Evolutionary conservation across 2,797 vertebrate species (phyloP).

Genomic region (Pseudochirops cupreus): DNA sequence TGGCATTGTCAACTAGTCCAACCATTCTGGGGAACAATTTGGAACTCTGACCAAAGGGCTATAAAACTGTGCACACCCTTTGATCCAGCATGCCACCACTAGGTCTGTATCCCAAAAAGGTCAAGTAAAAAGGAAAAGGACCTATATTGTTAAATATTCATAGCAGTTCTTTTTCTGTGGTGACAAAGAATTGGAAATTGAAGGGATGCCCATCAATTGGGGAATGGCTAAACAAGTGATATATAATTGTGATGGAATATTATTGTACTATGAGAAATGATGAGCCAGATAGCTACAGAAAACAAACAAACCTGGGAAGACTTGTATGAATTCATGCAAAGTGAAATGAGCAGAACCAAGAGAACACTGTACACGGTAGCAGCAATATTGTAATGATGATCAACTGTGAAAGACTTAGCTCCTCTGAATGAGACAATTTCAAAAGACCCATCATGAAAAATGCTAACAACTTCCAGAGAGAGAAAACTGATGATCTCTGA

Average conservation of each 20-base stretch:
- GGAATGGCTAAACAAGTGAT: background rate
- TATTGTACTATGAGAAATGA: background rate
- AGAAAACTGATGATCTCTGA: background rate
- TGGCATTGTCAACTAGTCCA: background rate
- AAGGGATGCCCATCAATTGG: background rate
- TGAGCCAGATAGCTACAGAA: background rate
- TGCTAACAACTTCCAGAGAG: background rate
- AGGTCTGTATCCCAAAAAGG: background rate
- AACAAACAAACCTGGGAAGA: background rate
- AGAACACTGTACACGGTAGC: background rate
- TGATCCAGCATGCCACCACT: background rate
- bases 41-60: background rate
- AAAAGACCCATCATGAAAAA: background rate
- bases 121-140: background rate
- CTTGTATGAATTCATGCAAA: background rate
- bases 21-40: background rate
- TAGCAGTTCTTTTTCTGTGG: background rate
- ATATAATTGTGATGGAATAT: background rate
- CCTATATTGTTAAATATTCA: background rate
- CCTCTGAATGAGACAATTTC: background rate
- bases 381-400: background rate
- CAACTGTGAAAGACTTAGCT: background rate
- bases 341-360: background rate
- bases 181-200: background rate
- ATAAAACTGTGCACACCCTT: background rate